These are phyloP conservation scores for human DNA, from an alignment of 2,113 vertebrate genomes.

Conservation along the genomic window GRCh38 chr3:56122001-56122500, in stretches of 20 bases:
- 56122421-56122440: background rate
- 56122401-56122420: background rate
- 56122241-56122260: background rate
- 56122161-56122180: background rate
- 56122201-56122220: background rate
- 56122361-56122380: background rate
- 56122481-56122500: background rate
- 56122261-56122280: background rate
- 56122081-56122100: background rate
- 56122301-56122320: background rate
- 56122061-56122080: background rate
- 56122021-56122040: background rate
- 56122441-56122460: background rate
- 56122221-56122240: background rate
- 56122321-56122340: background rate
- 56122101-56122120: background rate
- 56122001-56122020: conserved; percentile 32
- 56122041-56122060: background rate
- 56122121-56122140: background rate
- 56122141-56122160: background rate
- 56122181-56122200: background rate
- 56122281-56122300: background rate
- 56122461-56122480: background rate
- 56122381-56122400: background rate
- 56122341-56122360: background rate